Conservation (phyloP, 2,113 vertebrate species). For the Neodontobutis hainanensis region DNA sequence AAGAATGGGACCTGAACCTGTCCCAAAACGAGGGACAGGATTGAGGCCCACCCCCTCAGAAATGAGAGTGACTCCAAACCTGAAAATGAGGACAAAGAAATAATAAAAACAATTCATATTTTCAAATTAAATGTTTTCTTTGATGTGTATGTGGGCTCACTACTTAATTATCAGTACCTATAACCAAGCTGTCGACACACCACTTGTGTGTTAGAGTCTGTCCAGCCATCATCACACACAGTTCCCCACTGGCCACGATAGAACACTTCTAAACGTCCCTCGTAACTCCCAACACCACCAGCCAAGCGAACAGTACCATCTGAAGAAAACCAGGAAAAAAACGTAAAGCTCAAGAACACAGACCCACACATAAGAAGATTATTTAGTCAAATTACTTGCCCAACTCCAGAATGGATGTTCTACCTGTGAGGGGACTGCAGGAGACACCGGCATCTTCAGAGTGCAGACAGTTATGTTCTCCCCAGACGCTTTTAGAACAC, state of each 20-base stretch:
- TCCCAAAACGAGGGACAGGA: slow-evolving; percentile 66
- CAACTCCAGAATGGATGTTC: neutral
- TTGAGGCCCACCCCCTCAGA: slow-evolving; percentile 56
- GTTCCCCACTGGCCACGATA: slow-evolving; percentile 90
- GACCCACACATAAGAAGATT: neutral
- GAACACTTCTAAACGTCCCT: slow-evolving; percentile 89
- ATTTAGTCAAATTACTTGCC: neutral
- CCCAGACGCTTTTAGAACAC: slow-evolving; percentile 88
- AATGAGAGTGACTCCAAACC: slow-evolving; percentile 78
- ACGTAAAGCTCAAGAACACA: neutral
- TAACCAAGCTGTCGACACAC: slow-evolving; percentile 92
- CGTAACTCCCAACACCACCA: slow-evolving; percentile 79
- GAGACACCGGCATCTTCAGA: slow-evolving; percentile 95
- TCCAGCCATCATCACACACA: slow-evolving; percentile 93
- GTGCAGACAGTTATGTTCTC: slow-evolving; percentile 93
- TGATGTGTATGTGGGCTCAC: neutral
- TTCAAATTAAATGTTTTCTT: neutral
- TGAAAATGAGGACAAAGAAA: slow-evolving; percentile 27
- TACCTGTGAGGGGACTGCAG: slow-evolving; percentile 89
- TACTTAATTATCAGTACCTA: slow-evolving; percentile 75
- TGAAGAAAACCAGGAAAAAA: slow-evolving; percentile 50
- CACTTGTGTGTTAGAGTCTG: slow-evolving; percentile 86
- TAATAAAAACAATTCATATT: neutral
- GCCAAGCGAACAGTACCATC: slow-evolving; percentile 86
- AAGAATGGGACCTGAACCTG: slow-evolving; percentile 82